Percentiles rank a stretch among this genome's conserved stretches.
Conservation (phyloP, 2,888 invertebrate species). For the Fragum fragum region DNA sequence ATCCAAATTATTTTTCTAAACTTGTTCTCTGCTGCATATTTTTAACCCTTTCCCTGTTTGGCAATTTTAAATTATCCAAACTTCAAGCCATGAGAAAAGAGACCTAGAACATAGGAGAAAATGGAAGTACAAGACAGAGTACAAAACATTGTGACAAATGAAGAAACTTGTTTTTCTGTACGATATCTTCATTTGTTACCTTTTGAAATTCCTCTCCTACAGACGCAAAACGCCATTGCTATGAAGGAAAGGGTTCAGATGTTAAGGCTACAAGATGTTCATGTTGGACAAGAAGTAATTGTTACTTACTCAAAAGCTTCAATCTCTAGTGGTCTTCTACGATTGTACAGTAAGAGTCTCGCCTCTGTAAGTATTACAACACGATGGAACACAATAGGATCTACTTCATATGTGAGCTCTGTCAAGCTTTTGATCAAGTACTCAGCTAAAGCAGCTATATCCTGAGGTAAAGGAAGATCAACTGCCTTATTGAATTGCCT, state of each 20-base stretch:
- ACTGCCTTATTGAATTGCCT: constrained; percentile 32
- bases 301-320: constrained; percentile 18
- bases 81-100: too few species aligned
- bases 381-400: background rate
- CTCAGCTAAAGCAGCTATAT: constrained; percentile 40
- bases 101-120: too few species aligned
- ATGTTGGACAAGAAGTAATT: too few species aligned
- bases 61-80: too few species aligned
- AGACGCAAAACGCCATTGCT: too few species aligned
- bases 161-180: background rate
- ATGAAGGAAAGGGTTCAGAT: too few species aligned
- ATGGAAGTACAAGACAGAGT: too few species aligned
- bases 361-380: constrained; percentile 15
- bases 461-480: constrained; percentile 34
- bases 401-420: background rate
- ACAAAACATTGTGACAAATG: constrained; percentile 5
- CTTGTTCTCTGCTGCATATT: too few species aligned
- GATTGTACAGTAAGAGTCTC: constrained; percentile 31
- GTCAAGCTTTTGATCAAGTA: constrained; percentile 33
- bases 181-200: constrained; percentile 7
- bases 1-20: too few species aligned
- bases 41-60: too few species aligned
- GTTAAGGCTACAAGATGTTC: too few species aligned
- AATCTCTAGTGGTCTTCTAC: constrained; percentile 23
- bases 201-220: background rate